Conservation (phyloP, 2,888 invertebrate species). For the Ennomos fuscantarius region DNA sequence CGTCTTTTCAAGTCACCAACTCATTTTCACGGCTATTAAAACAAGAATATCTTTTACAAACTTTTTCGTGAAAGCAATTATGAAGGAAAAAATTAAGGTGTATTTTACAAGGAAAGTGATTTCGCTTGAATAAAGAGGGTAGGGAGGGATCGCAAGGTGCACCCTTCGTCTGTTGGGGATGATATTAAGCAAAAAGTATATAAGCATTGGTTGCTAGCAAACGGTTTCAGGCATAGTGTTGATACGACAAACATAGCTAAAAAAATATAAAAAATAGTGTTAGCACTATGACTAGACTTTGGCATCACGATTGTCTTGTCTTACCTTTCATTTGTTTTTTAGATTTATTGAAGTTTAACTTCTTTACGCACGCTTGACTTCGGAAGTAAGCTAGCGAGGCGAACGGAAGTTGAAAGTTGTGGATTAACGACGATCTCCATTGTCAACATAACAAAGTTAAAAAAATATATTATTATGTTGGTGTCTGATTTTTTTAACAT, state of each 20-base stretch:
- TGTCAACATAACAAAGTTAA: too few relatives aligned
- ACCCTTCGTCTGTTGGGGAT: slow-evolving; percentile 72
- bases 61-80: slow-evolving; percentile 38
- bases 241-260: slow-evolving; percentile 43
- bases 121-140: slow-evolving; percentile 67
- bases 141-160: slow-evolving; percentile 60
- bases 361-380: too few relatives aligned
- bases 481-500: too few relatives aligned
- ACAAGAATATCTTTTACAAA: slow-evolving; percentile 38
- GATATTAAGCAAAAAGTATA: slow-evolving; percentile 69
- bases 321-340: too few relatives aligned
- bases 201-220: slow-evolving; percentile 47
- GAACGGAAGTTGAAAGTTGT: too few relatives aligned
- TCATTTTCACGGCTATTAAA: slow-evolving; percentile 39
- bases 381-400: too few relatives aligned
- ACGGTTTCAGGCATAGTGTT: slow-evolving; percentile 40
- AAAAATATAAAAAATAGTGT: too few relatives aligned
- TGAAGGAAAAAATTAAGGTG: slow-evolving; percentile 44
- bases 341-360: too few relatives aligned
- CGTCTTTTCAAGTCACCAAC: slow-evolving; percentile 22
- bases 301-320: too few relatives aligned
- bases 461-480: too few relatives aligned
- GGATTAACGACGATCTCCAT: too few relatives aligned
- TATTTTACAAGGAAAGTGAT: slow-evolving; percentile 67
- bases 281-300: not conserved